Evolutionary conservation across 2,797 vertebrate species (phyloP).

Genomic region (Odontamblyopus lacepedii): DNA sequence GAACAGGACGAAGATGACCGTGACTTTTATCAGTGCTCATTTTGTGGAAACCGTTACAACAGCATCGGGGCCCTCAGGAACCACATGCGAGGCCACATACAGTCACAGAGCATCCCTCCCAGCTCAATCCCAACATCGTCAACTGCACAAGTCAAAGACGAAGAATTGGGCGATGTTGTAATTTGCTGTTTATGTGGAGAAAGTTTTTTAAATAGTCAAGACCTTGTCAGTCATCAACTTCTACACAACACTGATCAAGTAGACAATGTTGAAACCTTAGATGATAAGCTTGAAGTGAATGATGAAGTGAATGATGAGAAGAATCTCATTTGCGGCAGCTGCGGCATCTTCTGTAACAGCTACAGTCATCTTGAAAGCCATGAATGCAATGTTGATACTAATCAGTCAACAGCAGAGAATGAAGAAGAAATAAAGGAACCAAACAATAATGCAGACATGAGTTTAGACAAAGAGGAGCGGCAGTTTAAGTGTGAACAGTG

Average conservation of each 20-base stretch:
- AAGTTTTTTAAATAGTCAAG: slow-evolving; percentile 84
- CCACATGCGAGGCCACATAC: slow-evolving; percentile 86
- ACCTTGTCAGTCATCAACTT: slow-evolving; percentile 80
- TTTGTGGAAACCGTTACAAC: slow-evolving; percentile 89
- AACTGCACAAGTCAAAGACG: slow-evolving; percentile 72
- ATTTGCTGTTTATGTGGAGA: slow-evolving; percentile 90
- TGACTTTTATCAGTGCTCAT: slow-evolving; percentile 88
- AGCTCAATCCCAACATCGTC: slow-evolving; percentile 73
- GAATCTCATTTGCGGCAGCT: slow-evolving; percentile 78
- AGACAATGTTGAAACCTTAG: slow-evolving; percentile 24
- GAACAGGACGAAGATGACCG: slow-evolving; percentile 67
- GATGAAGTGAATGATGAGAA: slow-evolving; percentile 57
- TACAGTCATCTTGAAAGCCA: slow-evolving; percentile 74
- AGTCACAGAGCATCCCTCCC: slow-evolving; percentile 61
- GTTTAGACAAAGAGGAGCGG: slow-evolving; percentile 57
- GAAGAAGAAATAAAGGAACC: slow-evolving; percentile 48
- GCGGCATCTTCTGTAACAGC: slow-evolving; percentile 74
- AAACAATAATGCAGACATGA: slow-evolving; percentile 8
- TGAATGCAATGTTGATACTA: slow-evolving; percentile 56
- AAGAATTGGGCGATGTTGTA: slow-evolving; percentile 73
- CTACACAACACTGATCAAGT: slow-evolving; percentile 59
- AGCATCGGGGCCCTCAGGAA: slow-evolving; percentile 82
- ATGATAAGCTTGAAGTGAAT: slow-evolving; percentile 49
- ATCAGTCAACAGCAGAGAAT: slow-evolving; percentile 23
- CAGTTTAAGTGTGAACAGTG: slow-evolving; percentile 87